Evolutionary conservation across 2,888 invertebrate genomes (phyloP).

Genomic region (Spilarctia lutea): DNA sequence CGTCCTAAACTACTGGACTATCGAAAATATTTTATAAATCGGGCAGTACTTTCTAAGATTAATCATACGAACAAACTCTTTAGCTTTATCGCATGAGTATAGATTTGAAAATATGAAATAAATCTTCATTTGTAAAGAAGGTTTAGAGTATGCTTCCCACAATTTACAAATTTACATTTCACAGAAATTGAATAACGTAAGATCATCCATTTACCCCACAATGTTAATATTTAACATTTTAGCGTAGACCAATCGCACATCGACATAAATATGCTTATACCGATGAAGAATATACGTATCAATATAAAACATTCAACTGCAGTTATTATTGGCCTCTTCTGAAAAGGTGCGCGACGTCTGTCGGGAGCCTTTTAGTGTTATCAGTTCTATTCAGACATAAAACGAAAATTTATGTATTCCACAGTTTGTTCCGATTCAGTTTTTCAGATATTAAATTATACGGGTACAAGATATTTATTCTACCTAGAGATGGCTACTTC

Average conservation of each 20-base stretch:
- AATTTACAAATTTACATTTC: no score
- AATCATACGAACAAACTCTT: no score
- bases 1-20: no score
- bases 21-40: no score
- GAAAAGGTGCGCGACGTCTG: neutral
- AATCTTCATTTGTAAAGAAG: no score
- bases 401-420: neutral
- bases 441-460: neutral
- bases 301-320: neutral
- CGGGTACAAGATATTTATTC: neutral
- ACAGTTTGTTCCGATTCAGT: neutral
- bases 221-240: no score
- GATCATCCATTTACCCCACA: no score
- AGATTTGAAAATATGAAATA: no score
- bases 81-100: no score
- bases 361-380: conserved; percentile 3
- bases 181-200: neutral
- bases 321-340: neutral
- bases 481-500: neutral
- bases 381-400: neutral
- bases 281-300: neutral
- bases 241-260: neutral
- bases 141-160: no score
- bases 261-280: neutral
- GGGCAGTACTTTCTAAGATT: no score